Percentiles rank a stretch among this genome's conserved stretches.
These are phyloP conservation scores for Tragopan temminckii DNA, from an alignment of 2,797 vertebrate genomes.

Conservation along the genomic window DNA sequence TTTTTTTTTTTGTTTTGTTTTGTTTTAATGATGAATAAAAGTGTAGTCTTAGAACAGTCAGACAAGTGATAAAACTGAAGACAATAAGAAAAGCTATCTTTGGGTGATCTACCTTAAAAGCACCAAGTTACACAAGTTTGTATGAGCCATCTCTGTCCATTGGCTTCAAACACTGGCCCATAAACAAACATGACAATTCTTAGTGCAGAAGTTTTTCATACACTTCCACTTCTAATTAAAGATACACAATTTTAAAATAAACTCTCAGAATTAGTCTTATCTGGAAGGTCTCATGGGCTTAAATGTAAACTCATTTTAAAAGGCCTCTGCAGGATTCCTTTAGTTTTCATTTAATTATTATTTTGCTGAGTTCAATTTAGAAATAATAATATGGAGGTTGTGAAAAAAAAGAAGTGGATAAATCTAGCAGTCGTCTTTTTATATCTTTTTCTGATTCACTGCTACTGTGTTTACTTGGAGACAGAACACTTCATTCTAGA, in stretches of 20 bases:
- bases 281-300: not conserved
- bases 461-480: constrained; percentile 38
- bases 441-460: not conserved
- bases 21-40: constrained; percentile 32
- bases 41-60: constrained; percentile 32
- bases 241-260: not conserved
- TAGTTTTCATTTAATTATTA: not conserved
- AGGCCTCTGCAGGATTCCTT: fast-evolving
- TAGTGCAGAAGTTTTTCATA: not conserved
- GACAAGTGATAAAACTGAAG: not conserved
- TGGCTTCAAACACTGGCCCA: not conserved
- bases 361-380: constrained; percentile 32
- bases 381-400: constrained; percentile 1
- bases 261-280: not conserved
- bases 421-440: constrained; percentile 8
- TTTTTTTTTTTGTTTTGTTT: not conserved
- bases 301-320: not conserved
- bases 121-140: not conserved
- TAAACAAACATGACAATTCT: not conserved
- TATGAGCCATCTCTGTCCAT: not conserved
- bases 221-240: not conserved
- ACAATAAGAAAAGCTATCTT: not conserved
- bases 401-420: not conserved
- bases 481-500: constrained; percentile 80
- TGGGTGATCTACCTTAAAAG: not conserved